Base-by-base conservation (phyloP, 1,140 invertebrate genomes). In the Diorhabda carinulata region DNA sequence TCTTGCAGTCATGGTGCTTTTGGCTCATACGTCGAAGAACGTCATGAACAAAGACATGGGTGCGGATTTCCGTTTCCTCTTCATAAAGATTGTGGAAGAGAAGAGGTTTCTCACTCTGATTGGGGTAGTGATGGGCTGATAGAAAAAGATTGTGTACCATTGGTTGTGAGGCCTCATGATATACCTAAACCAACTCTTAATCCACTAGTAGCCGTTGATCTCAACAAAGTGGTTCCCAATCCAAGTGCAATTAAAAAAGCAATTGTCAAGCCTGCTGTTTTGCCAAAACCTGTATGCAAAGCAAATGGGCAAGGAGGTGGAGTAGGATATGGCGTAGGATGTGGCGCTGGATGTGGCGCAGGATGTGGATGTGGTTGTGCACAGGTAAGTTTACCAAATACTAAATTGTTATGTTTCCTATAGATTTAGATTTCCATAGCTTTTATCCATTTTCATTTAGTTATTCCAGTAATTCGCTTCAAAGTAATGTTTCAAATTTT, bases 241-340 rank as follows among this genome's bases (percentile, higher is more conserved):
- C 67, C 67, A 62, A 62, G 67, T 40, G 61, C 61, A n/a, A n/a
- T 43, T 25, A 68, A 61, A n/a, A 68, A 68, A 52, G 67, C 67
- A 25, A 68, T 68, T 25, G 67, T 68, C 8, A 68, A 68, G 44
- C 60, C 67, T 41, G 67, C 67, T 9, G 47, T 68, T 6, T 42
- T 68, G 7, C 67, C 67, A 6, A 61, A 61, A 52, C 67, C 67
- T 4, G 57, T 67, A 8, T 67, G n/a, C 43, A 41, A 43, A 43
- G 9, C 59, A 5, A 59, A 52, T n/a, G 47, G 47, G 4, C n/a
- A 6, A 6, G 47, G 47, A 6, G 47, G 47, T 6, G 5, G 9
- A 6, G 47, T 5, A 6, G 47, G 47, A 52, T 52, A 52, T 52
- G 47, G 47, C 25, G 25, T 25, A 25, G 25, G 25, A 25, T 25